Evolutionary conservation across 2,888 invertebrate genomes (phyloP), one percentile per base, ranked within the genome.

Genomic region (Nebria brevicollis): DNA sequence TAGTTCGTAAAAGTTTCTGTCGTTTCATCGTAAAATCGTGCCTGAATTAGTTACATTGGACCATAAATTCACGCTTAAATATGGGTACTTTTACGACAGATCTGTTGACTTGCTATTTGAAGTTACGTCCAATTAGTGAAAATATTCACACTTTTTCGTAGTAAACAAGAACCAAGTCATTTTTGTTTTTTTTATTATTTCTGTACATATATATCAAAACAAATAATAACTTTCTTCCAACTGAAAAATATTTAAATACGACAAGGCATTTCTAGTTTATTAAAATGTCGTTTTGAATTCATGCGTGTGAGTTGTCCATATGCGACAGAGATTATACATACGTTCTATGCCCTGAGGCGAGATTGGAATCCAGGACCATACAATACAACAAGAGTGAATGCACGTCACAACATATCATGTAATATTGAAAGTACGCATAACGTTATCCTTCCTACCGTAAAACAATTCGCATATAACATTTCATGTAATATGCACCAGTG

Each of bases 1-100:
- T 70, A 70, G 70, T 70, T 70, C 70, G 34, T 70, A 70, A n/a
- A 70, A 68, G 68, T 68, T 25, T 68, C 68, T 70, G 70, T 68
- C 68, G 68, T 15, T 68, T 68, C 5, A 68, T 68, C 15, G 68
- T 25, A 25, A 26, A 70, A 11, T 70, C 25, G 26, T 70, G 70
- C 25, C 25, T 26, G 70, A 26, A 70, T 70, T 26, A 70, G 34
- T 70, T 70, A 70, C 70, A 25, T 70, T 70, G 6, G 11, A 5
- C 25, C 25, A 70, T 70, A 70, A 70, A 70, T 70, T 70, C 25
- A n/a, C 68, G 25, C 25, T 34, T 70, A 34, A 26, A 25, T 70
- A 70, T 70, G 70, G 1, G 11, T 70, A 68, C 68, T 68, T 68
- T 68, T 68, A 68, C 25, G 15, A 68, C 70, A 26, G n/a, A 25